Evolutionary conservation across 2,797 vertebrate species (phyloP), one percentile per base, ranked within the genome.

Genomic region (Bufotes viridis): DNA sequence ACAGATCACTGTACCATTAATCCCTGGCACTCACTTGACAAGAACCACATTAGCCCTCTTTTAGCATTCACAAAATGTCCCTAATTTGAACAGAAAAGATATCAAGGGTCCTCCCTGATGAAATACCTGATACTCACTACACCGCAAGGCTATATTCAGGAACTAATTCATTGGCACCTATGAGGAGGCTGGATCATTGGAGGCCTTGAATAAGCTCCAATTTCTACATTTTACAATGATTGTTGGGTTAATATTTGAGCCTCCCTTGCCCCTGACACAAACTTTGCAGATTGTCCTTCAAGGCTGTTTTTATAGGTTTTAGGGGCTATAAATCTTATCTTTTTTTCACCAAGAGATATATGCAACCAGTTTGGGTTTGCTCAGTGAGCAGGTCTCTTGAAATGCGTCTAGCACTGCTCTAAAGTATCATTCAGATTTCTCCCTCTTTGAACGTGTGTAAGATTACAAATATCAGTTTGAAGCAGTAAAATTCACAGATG

Each of bases 1-100:
- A 88, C 91, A 92, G 84, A 82, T 91, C 91, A 90, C 90, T 26
- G 65, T 20, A 84, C 34, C 75, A 87, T 89, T 87, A 87, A 89
- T 84, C 81, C 85, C 81, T 84, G 29, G 29, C 88, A 89, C 88
- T 78, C 80, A 76, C 51, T 65, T 85, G 76, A 88, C 80, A 72
- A 82, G 85, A 87, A 72, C 57, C 87, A 81, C 78, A 85, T 85
- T 67, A 88, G 67, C 14, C 78, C 57, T 29, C n/a, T 61, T 60
- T 63, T n/a, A 76, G 57, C 63, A 61, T 85, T 80, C 80, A 58
- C 82, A 75, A 63, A 81, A 85, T 65, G 65, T 15, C 57, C 55
- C 87, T 88, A 72, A 85, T 81, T 74, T 81, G n/a, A 88, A 65
- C 60, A 55, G 49, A 74, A 72, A 58, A 85, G 65, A 74, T 85